Base-by-base conservation (phyloP, 2,888 invertebrate genomes). In the Halictus ligatus region DNA sequence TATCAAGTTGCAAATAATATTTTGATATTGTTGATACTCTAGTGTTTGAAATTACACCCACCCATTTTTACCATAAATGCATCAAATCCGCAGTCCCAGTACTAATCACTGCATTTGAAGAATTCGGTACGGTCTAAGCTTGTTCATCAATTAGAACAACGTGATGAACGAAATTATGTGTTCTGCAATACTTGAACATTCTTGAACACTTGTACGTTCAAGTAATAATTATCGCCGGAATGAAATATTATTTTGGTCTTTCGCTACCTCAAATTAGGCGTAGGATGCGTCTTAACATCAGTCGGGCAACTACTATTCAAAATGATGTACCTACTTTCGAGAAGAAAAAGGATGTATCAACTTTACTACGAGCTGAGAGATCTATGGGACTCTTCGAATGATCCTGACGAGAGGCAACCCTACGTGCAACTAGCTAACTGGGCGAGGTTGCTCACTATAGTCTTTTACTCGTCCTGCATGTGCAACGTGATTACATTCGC, bases 261-360 rank as follows among this genome's bases (percentile, higher is more conserved):
- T 7, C 54, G 21, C 21, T 54, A 15, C n/a, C 13, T 29, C 6
- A 35, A 40, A 75, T 67, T 29, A 88, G 89, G 84, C 10, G 85
- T 88, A 13, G 91, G 89, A 50, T 88, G 88, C 60, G 81, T 88
- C 12, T 29, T 78, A 46, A 87, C 75, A 5, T 78, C 84, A 1
- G 69, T 90, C 7, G 80, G 69, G 3, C 89, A 90, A 40, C 58
- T 86, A 21, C n/a, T 85, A 0, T 89, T 87, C 60, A 91, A 92
- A 80, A 81, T 91, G 81, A 18, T 87, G 12, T 91, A 91, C 64
- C 54, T 91, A 54, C 43, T 88, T 12, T 72, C 29, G 2, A 80
- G 84, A 60, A 84, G 78, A 12, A 67, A 81, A 1, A 74, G 35
- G 74, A 75, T 79, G 4, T 29, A 25, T 5, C 76, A 29, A n/a